Percentiles rank a stretch among this genome's conserved stretches.
phyloP scores from a whole-genome alignment of 23 tunicate species.

The Halocynthia aurantium region DNA sequence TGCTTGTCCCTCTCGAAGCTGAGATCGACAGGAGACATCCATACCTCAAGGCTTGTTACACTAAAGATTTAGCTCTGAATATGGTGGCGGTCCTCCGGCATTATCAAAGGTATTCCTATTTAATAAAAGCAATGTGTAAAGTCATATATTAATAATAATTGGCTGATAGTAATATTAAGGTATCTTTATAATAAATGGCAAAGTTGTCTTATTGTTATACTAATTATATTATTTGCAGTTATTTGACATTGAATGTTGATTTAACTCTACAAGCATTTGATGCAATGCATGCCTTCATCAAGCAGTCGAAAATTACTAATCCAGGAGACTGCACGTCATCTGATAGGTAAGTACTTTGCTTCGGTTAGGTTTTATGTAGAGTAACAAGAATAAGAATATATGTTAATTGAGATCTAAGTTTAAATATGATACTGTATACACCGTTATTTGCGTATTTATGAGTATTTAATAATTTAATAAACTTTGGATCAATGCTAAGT shows the following conservation, averaged over 20 bases:
- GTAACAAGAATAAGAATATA: neutral
- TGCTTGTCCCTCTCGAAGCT: constrained; percentile 25
- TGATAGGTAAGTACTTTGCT: constrained; percentile 38
- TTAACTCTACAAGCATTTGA: constrained; percentile 59
- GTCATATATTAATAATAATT: too few relatives aligned
- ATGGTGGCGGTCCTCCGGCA: constrained; percentile 56
- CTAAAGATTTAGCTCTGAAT: constrained; percentile 40
- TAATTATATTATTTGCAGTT: constrained; percentile 30
- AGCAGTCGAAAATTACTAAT: constrained; percentile 44
- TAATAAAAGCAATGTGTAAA: neutral
- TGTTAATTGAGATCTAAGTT: neutral
- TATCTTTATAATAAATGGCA: neutral
- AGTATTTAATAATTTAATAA: too few relatives aligned
- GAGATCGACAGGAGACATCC: constrained; percentile 20
- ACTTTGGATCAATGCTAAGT: too few relatives aligned
- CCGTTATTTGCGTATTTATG: neutral
- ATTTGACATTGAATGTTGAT: constrained; percentile 43
- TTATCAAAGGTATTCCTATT: constrained; percentile 26
- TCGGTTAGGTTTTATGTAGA: too few relatives aligned
- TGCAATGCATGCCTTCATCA: constrained; percentile 28
- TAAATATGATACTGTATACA: neutral
- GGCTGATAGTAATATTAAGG: neutral
- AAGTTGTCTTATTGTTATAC: neutral
- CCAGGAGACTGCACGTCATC: constrained; percentile 69
- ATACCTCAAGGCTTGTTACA: constrained; percentile 38